Evolutionary conservation across 1,140 invertebrate genomes (phyloP).

Genomic region (Ylistrum balloti): DNA sequence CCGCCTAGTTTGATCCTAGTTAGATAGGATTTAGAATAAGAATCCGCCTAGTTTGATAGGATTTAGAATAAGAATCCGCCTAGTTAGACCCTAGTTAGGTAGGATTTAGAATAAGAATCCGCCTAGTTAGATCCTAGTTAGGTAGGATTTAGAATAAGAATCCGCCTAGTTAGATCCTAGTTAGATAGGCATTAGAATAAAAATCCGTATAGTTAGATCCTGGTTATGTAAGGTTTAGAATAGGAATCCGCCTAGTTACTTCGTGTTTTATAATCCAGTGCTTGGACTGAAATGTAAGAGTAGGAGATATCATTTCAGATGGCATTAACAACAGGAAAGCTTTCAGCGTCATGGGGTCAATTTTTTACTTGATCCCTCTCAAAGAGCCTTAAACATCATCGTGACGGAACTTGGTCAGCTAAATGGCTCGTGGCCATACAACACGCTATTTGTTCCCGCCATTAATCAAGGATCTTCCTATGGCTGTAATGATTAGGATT

Average conservation of each 20-base stretch:
- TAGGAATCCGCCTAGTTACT: not conserved
- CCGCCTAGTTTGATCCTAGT: too few species aligned
- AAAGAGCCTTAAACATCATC: not conserved
- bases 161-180: too few species aligned
- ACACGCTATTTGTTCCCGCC: not conserved
- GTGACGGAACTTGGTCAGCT: not conserved
- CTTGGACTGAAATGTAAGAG: not conserved
- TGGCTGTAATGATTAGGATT: not conserved
- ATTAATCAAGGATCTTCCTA: conserved; percentile 19
- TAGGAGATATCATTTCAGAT: not conserved
- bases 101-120: too few species aligned
- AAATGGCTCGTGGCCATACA: not conserved
- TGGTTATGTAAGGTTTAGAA: too few species aligned
- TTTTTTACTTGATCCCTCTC: conserved; percentile 10
- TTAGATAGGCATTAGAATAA: too few species aligned
- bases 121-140: too few species aligned
- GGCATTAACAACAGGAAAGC: not conserved
- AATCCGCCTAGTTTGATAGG: too few species aligned
- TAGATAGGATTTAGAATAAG: too few species aligned
- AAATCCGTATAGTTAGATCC: too few species aligned
- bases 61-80: too few species aligned
- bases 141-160: too few species aligned
- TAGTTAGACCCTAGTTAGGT: too few species aligned
- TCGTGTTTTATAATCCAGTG: not conserved
- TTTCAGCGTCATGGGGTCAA: not conserved